These are phyloP conservation scores for Lytechinus pictus DNA, from an alignment of 35 echinoderm and acorn worm species.

Conservation along the genomic window DNA sequence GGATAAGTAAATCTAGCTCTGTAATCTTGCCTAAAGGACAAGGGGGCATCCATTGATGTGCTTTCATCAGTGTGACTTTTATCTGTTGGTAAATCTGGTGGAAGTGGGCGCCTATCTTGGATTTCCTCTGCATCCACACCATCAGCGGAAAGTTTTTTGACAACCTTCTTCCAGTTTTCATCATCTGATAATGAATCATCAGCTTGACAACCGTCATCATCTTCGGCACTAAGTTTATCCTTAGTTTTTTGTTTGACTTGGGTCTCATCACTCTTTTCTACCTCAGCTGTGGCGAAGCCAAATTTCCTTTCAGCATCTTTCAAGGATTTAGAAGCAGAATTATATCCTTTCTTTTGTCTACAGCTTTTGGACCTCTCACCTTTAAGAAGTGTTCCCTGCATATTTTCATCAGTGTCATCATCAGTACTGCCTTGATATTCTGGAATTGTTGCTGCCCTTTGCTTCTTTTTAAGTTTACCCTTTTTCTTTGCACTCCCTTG, in stretches of 20 bases:
- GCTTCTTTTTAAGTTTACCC: constrained; percentile 10
- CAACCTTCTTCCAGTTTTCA: constrained; percentile 23
- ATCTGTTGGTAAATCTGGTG: neutral
- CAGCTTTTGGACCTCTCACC: neutral
- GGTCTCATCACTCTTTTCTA: neutral
- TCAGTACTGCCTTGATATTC: neutral
- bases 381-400: neutral
- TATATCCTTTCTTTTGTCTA: neutral
- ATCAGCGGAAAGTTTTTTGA: constrained; percentile 29
- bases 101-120: neutral
- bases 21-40: neutral
- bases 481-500: neutral
- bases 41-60: neutral
- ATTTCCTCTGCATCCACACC: constrained; percentile 41
- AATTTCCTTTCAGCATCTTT: neutral
- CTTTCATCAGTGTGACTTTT: neutral
- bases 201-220: neutral
- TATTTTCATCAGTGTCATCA: neutral
- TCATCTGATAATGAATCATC: constrained; percentile 21
- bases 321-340: neutral
- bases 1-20: neutral
- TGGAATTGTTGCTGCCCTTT: neutral
- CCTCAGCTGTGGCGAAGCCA: neutral
- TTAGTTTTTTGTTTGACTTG: neutral
- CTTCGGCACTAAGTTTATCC: neutral